A percentile compares a stretch with the other conserved stretches of the same genome.
Evolutionary conservation across 2,113 vertebrate genomes (phyloP).

Genomic region (Chionis minor): DNA sequence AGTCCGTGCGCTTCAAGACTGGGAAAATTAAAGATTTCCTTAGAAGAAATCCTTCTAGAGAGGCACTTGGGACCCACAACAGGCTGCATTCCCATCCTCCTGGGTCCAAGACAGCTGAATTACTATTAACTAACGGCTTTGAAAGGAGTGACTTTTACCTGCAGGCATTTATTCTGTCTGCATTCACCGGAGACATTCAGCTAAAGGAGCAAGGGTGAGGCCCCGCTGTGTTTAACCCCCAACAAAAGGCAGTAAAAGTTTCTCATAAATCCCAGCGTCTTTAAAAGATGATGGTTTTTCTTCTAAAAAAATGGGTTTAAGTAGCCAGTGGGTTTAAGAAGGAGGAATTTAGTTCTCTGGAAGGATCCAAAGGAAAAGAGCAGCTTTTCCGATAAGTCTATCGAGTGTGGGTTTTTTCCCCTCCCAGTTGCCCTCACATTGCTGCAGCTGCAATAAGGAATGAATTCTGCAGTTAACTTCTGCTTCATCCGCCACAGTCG

Average conservation of each 20-base stretch:
- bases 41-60: not conserved
- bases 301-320: not conserved
- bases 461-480: not conserved
- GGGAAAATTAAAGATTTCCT: not conserved
- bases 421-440: not conserved
- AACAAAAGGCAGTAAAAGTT: not conserved
- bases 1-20: not conserved
- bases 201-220: not conserved
- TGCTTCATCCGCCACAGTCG: not conserved
- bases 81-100: not conserved
- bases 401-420: not conserved
- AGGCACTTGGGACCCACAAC: not conserved
- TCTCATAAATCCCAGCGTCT: not conserved
- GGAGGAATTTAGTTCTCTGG: not conserved
- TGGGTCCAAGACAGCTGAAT: not conserved
- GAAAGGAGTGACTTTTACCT: not conserved
- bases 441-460: not conserved
- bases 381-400: not conserved
- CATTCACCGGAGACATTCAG: not conserved
- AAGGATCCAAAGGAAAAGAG: not conserved
- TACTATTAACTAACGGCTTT: not conserved
- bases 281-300: not conserved
- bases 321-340: not conserved
- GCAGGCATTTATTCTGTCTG: not conserved
- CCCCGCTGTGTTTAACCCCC: not conserved